Evolutionary conservation across 2,797 vertebrate species (phyloP), one percentile per base, ranked within the genome.

Genomic region (Petrocephalus sullivani): DNA sequence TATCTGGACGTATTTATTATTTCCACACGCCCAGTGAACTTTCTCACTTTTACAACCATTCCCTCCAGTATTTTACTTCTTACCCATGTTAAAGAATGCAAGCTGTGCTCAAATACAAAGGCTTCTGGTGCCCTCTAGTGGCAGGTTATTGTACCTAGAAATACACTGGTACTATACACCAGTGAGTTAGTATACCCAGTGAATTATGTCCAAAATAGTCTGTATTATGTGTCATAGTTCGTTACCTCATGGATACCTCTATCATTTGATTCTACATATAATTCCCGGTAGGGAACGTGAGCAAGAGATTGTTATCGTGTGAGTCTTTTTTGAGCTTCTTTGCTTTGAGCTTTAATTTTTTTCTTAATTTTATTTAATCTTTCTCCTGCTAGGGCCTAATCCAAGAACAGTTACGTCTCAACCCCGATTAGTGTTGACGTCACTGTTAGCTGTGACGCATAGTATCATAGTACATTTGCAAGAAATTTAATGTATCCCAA

Each of bases 111-210:
- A 53, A 51, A 53, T 83, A 83, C 41, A 16, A 54, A 87, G 46
- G 87, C 8, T 21, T 91, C 60, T 91, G 88, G 87, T 90, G 90
- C 89, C 90, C 88, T 85, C 91, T 93, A 87, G 87, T 91, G 92
- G 89, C 85, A 49, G 8, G 7, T 49, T 51, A 23, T 3, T 46
- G n/a, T 64, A 28, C 61, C 37, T 75, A 75, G 37, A 57, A 75
- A 75, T 37, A 33, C 33, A 37, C 33, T 75, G 37, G 6, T 41
- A 46, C 71, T n/a, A n/a, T 41, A 46, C 19, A 78, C 71, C 16
- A 67, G 10, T 33, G 23, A 10, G 1, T 75, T 75, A 75, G 33
- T 16, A 75, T 6, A 75, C 67, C 12, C 12, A 19, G 33, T 75
- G 33, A 41, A 75, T 75, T 75, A 37, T 37, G 3, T 46, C 37